phyloP scores from a whole-genome alignment of 1,140 invertebrate genomes.

The Oncopodura yosiiana region DNA sequence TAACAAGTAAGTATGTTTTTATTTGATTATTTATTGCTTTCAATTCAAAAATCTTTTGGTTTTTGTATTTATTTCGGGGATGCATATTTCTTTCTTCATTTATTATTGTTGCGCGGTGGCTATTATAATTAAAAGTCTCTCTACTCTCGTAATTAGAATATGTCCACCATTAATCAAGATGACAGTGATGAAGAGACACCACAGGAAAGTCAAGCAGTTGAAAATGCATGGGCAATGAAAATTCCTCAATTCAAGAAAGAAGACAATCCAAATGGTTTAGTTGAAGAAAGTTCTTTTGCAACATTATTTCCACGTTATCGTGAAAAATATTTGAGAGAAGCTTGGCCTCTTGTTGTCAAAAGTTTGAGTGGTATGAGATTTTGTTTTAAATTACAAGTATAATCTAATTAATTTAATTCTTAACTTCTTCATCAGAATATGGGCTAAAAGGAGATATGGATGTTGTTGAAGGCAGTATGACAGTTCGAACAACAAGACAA shows the following conservation, averaged over 20 bases:
- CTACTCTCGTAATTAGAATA: too few relatives aligned
- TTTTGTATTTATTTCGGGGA: too few relatives aligned
- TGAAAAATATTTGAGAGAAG: conserved; percentile 91
- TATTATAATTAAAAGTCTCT: too few relatives aligned
- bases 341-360: conserved; percentile 90
- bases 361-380: conserved; percentile 44
- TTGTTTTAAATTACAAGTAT: background rate
- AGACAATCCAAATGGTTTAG: conserved; percentile 76
- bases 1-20: background rate
- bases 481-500: conserved; percentile 87
- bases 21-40: too few relatives aligned
- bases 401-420: too few relatives aligned
- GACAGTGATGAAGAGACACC: conserved; percentile 5
- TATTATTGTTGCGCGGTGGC: too few relatives aligned
- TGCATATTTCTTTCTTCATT: too few relatives aligned
- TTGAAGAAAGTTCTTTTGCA: conserved; percentile 68
- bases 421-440: conserved; percentile 50
- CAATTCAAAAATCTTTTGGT: too few relatives aligned
- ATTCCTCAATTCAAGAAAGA: conserved; percentile 80
- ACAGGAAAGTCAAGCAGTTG: too few relatives aligned
- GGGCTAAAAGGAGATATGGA: conserved; percentile 84
- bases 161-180: conserved; percentile 1
- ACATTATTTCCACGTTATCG: conserved; percentile 82
- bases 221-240: conserved; percentile 81
- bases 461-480: conserved; percentile 89